phyloP scores from a whole-genome alignment of 1,140 invertebrate species.

The Leptinotarsa undecemlineata region DNA sequence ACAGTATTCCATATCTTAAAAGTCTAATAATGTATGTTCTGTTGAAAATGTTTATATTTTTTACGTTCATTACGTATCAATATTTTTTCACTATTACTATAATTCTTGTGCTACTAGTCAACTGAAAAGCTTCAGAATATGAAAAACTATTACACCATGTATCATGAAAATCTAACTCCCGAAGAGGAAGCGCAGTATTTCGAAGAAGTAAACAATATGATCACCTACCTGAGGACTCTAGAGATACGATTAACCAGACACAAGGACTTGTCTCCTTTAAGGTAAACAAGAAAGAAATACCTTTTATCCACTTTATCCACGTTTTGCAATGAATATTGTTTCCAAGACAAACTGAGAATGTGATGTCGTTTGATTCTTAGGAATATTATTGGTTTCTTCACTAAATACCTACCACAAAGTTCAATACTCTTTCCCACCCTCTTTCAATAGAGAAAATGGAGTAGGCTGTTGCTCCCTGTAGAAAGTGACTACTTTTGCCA shows the following conservation, averaged over 20 bases:
- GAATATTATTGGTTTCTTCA: no score
- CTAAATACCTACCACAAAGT: no score
- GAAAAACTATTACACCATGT: slow-evolving; percentile 51
- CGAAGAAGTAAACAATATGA: slow-evolving; percentile 53
- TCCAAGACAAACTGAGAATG: no score
- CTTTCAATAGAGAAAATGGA: no score
- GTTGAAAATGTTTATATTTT: background rate
- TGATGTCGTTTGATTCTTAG: no score
- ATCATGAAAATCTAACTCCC: slow-evolving; percentile 52
- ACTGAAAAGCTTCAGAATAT: slow-evolving; percentile 41
- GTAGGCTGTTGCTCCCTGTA: no score
- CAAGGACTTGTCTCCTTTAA: slow-evolving; percentile 50
- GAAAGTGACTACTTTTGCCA: no score
- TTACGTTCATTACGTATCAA: background rate
- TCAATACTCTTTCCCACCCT: no score
- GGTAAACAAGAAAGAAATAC: slow-evolving; percentile 41
- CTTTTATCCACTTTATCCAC: background rate
- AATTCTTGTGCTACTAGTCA: slow-evolving; percentile 22
- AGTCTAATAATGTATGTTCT: background rate
- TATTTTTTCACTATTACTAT: background rate
- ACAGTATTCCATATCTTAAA: background rate
- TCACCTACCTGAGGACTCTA: slow-evolving; percentile 54
- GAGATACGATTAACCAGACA: slow-evolving; percentile 56
- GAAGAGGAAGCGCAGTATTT: slow-evolving; percentile 57
- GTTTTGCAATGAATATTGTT: no score